Base-by-base conservation (phyloP, 2,888 invertebrate genomes). In the Mimachlamys varia region DNA sequence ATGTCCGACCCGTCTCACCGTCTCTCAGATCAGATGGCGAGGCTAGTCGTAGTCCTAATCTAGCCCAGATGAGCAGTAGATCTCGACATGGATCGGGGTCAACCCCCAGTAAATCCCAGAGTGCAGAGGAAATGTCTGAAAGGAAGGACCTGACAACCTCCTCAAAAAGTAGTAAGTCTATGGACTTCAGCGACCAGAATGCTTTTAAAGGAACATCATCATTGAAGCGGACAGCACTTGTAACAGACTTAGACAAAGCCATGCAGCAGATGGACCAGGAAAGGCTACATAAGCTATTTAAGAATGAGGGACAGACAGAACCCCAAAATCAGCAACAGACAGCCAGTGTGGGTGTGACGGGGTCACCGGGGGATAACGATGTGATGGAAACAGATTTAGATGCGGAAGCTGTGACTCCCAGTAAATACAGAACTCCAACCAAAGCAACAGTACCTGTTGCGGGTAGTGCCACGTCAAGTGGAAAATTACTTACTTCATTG, bases 221-320 rank as follows among this genome's bases (percentile, higher is more conserved):
- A 7, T 62, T 94, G 44, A 94, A 93, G 87, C 89, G 94, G 58
- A 93, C 93, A 44, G 90, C 93, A 53, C 93, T 90, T n/a, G 95
- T 94, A 5, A 95, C 95, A 13, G 95, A 95, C 88, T 91, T 95
- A 33, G 95, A 95, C 90, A 92, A 94, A 88, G 94, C 94, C 37
- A 94, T 94, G 94, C 92, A 92, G 89, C 94, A 95, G 87, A 95
- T 89, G 76, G 76, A 76, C 33, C 76, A 76, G 76, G 93, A 94
- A 88, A 93, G 88, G 93, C 94, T 44, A 90, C 94, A 27, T 92
- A 92, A 22, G 91, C 44, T 91, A 93, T 55, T 94, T 94, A 76
- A 92, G 91, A 88, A 91, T 92, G 0, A 89, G 76, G 44, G 87
- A 10, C 27, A 90, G 89, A 49, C 37, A 88, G 12, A 49, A 27